A percentile compares a stretch with the other conserved stretches of the same genome.
phyloP scores from a whole-genome alignment of 2,888 invertebrate species.

The Orthosia gothica region DNA sequence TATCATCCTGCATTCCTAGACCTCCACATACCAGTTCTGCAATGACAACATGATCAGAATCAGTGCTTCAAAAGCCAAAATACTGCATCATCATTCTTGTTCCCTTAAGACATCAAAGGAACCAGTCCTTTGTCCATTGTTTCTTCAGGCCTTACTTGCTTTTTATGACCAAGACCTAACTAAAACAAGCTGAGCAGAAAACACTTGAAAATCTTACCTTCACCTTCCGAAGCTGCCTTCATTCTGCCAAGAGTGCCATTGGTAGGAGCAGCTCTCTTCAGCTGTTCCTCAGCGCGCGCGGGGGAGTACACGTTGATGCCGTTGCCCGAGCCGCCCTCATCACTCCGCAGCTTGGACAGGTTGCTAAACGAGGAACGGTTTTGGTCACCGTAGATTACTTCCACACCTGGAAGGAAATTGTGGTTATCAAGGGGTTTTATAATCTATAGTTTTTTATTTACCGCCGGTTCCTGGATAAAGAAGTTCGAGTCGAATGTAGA shows the following conservation, averaged over 20 bases:
- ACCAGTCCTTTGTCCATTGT: too few species aligned
- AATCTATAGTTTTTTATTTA: too few species aligned
- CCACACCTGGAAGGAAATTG: constrained; percentile 77
- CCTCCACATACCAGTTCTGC: too few species aligned
- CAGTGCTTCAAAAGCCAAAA: too few species aligned
- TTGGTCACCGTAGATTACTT: constrained; percentile 88
- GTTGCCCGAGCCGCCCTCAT: constrained; percentile 82
- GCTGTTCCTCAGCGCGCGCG: constrained; percentile 85
- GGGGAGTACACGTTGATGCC: constrained; percentile 89
- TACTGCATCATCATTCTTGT: too few species aligned
- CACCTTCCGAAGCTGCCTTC: constrained; percentile 86
- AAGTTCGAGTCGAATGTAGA: too few species aligned
- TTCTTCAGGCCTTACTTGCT: too few species aligned
- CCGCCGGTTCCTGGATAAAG: too few species aligned
- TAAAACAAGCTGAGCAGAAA: not conserved
- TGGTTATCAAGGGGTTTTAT: not conserved
- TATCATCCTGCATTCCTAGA: too few species aligned
- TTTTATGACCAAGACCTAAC: too few species aligned
- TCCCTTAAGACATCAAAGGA: too few species aligned
- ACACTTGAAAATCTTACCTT: constrained; percentile 74
- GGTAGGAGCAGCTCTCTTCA: constrained; percentile 74
- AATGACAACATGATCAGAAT: too few species aligned
- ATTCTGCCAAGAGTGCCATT: constrained; percentile 87
- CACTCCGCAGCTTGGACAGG: constrained; percentile 83
- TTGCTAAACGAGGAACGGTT: constrained; percentile 86